Evolutionary conservation across 1,140 invertebrate species (phyloP).

Genomic region (Diorhabda sublineata): DNA sequence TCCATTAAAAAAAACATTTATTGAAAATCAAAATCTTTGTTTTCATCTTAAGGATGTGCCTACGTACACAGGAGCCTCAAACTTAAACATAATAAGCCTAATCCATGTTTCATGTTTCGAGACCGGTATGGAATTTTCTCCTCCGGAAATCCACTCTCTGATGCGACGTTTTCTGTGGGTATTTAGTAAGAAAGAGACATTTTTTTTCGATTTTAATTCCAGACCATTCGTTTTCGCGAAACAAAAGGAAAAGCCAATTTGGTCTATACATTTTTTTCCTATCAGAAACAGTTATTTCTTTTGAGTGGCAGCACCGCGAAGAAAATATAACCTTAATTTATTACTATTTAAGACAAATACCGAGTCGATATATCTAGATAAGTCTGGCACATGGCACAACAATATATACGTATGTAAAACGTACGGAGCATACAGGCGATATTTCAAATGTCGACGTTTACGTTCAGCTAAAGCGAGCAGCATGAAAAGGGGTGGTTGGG

Average conservation of each 20-base stretch:
- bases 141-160: no score
- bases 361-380: slow-evolving; percentile 9
- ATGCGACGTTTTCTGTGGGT: no score
- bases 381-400: slow-evolving; percentile 22
- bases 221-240: slow-evolving; percentile 7
- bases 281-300: slow-evolving; percentile 15
- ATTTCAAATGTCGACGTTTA: slow-evolving; percentile 21
- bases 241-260: slow-evolving; percentile 3
- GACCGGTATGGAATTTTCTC: no score
- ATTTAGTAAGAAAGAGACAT: no score
- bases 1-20: no score
- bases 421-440: slow-evolving; percentile 20
- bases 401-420: slow-evolving; percentile 23
- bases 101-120: no score
- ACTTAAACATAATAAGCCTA: no score
- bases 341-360: slow-evolving; percentile 19
- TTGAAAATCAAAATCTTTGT: no score
- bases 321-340: slow-evolving; percentile 13
- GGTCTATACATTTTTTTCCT: background rate
- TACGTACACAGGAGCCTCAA: no score
- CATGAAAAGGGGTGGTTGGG: background rate
- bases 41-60: no score
- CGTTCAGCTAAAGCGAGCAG: slow-evolving; percentile 4
- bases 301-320: slow-evolving; percentile 4
- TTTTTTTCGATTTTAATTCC: background rate